A percentile compares a stretch with the other conserved stretches of the same genome.
These are phyloP conservation scores for Pterois miles DNA, from an alignment of 2,797 vertebrate species.

Conservation along the genomic window DNA sequence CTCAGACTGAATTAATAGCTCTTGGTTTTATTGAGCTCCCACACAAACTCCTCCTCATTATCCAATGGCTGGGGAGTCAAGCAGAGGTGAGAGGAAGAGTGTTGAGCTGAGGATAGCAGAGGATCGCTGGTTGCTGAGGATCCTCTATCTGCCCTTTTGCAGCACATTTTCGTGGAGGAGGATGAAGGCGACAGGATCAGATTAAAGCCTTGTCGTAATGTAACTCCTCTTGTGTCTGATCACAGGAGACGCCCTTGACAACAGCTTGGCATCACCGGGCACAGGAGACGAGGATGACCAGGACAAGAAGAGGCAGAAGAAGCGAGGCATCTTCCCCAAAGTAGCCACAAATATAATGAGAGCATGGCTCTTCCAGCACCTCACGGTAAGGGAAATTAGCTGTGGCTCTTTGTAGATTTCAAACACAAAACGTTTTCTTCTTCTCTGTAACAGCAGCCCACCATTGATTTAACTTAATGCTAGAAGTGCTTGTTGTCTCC, in stretches of 20 bases:
- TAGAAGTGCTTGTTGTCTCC: neutral
- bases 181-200: neutral
- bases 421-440: neutral
- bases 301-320: conserved; percentile 98
- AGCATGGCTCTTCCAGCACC: conserved; percentile 93
- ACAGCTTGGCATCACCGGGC: conserved; percentile 94
- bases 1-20: conserved; percentile 80
- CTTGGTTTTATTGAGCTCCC: conserved; percentile 52
- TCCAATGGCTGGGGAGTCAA: conserved; percentile 44
- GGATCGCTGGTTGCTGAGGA: no score
- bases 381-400: conserved; percentile 87
- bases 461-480: neutral
- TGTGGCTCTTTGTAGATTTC: neutral
- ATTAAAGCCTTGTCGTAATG: conserved; percentile 24
- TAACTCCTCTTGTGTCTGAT: conserved; percentile 70
- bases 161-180: neutral
- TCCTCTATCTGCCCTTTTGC: conserved; percentile 2
- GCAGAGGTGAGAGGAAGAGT: conserved; percentile 54
- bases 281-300: conserved; percentile 96
- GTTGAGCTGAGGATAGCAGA: conserved; percentile 16
- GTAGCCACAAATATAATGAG: conserved; percentile 85
- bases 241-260: conserved; percentile 93
- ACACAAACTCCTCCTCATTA: conserved; percentile 55
- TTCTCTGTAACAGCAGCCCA: neutral
- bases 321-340: conserved; percentile 95